Evolutionary conservation across 2,888 invertebrate species (phyloP).

Genomic region (Caenorhabditis drosophilae): DNA sequence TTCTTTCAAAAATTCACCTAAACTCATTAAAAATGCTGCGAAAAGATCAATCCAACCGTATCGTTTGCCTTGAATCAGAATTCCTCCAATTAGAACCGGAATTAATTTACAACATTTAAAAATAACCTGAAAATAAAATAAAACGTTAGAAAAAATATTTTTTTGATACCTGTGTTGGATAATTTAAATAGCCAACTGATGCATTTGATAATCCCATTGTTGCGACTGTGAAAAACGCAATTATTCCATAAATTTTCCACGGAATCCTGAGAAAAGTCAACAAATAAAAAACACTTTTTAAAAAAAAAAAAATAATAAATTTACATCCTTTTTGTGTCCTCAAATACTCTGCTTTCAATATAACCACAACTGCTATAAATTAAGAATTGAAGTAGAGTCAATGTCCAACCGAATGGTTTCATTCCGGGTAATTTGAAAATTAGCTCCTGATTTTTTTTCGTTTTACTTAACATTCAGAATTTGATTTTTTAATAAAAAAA

Average conservation of each 20-base stretch:
- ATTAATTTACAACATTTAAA: constrained; percentile 97
- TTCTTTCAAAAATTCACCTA: constrained; percentile 40
- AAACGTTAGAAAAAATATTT: background rate
- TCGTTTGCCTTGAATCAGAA: constrained; percentile 79
- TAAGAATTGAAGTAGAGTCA: constrained; percentile 88
- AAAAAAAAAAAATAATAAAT: constrained; percentile 29
- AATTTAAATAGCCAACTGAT: constrained; percentile 90
- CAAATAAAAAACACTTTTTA: constrained; percentile 2
- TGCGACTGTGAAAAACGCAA: constrained; percentile 86
- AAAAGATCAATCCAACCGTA: constrained; percentile 53
- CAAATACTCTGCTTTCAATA: constrained; percentile 75
- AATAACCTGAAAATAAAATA: constrained; percentile 76
- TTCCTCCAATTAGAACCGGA: constrained; percentile 91
- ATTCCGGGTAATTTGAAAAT: constrained; percentile 90
- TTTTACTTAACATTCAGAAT: background rate
- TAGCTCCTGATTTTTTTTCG: constrained; percentile 80
- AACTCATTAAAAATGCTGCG: constrained; percentile 64
- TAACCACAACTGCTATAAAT: constrained; percentile 84
- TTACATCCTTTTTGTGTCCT: constrained; percentile 73
- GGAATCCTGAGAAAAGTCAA: constrained; percentile 79
- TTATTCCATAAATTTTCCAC: constrained; percentile 79
- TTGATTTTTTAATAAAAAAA: constrained; percentile 5
- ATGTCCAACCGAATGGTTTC: constrained; percentile 86
- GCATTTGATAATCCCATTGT: constrained; percentile 96
- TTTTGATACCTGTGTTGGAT: constrained; percentile 78